A percentile compares a stretch with the other conserved stretches of the same genome.
Conservation (phyloP, 2,888 invertebrate genomes). For the Troides helena region DNA sequence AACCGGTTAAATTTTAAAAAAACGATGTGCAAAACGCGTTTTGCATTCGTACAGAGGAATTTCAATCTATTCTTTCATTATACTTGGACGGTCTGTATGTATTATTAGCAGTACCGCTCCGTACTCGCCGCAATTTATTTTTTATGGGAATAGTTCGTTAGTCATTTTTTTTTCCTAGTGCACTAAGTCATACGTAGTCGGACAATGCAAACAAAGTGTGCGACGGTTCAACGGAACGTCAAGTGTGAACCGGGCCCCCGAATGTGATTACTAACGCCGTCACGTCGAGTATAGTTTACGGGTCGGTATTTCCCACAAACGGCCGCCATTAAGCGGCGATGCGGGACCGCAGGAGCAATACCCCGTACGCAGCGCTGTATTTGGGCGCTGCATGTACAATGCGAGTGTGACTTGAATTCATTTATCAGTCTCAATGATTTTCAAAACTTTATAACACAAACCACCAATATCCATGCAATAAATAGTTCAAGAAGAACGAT, state of each 20-base stretch:
- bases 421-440: not conserved
- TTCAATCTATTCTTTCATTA: not conserved
- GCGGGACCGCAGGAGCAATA: slow-evolving; percentile 46
- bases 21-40: no score
- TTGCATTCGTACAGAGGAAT: no score
- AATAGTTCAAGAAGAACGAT: not conserved
- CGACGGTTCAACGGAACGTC: slow-evolving; percentile 11
- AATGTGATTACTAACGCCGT: slow-evolving; percentile 48
- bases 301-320: slow-evolving; percentile 51
- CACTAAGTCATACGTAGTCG: not conserved
- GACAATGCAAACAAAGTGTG: slow-evolving; percentile 3
- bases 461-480: not conserved
- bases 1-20: no score
- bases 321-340: slow-evolving; percentile 34
- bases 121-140: not conserved
- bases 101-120: not conserved
- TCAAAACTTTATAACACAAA: slow-evolving; percentile 3
- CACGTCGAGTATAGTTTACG: slow-evolving; percentile 45
- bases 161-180: not conserved
- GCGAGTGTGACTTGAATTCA: slow-evolving; percentile 12
- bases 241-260: slow-evolving; percentile 38
- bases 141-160: not conserved
- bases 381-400: slow-evolving; percentile 23
- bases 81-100: not conserved
- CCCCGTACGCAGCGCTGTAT: slow-evolving; percentile 27